These are phyloP conservation scores for Ursus arctos DNA, from an alignment of 2,113 vertebrate species.

Conservation along the genomic window DNA sequence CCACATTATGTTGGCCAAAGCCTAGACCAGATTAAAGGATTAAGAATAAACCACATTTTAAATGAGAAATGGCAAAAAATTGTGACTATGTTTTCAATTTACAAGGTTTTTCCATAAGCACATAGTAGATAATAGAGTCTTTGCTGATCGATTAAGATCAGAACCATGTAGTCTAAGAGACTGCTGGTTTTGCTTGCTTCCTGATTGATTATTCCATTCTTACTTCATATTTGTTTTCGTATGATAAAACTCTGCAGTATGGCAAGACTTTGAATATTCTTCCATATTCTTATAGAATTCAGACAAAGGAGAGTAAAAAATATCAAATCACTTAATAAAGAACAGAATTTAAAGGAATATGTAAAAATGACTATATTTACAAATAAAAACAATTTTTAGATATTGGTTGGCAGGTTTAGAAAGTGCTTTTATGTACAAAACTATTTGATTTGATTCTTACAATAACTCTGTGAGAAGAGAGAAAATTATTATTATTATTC, in stretches of 20 bases:
- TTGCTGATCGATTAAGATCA: neutral
- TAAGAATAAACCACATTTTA: neutral
- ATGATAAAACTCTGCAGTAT: neutral
- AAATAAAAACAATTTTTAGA: neutral
- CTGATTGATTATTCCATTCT: slow-evolving; percentile 14
- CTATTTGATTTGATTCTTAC: neutral
- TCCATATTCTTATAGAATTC: neutral
- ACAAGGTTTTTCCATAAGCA: neutral
- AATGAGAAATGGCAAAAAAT: neutral
- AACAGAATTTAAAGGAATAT: neutral
- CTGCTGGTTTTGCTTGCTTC: neutral
- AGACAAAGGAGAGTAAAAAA: neutral
- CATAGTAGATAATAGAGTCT: neutral
- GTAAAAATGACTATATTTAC: neutral
- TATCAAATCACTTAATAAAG: neutral
- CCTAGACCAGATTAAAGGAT: neutral
- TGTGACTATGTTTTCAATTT: neutral
- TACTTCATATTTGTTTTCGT: neutral
- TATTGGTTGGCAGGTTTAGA: neutral
- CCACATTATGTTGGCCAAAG: neutral
- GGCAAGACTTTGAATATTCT: neutral
- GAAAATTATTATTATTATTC: neutral
- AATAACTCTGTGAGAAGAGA: neutral
- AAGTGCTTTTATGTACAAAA: neutral
- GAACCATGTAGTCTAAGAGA: neutral